These are phyloP conservation scores for Plebejus melissa DNA, from an alignment of 2,888 invertebrate species.

Conservation along the genomic window DNA sequence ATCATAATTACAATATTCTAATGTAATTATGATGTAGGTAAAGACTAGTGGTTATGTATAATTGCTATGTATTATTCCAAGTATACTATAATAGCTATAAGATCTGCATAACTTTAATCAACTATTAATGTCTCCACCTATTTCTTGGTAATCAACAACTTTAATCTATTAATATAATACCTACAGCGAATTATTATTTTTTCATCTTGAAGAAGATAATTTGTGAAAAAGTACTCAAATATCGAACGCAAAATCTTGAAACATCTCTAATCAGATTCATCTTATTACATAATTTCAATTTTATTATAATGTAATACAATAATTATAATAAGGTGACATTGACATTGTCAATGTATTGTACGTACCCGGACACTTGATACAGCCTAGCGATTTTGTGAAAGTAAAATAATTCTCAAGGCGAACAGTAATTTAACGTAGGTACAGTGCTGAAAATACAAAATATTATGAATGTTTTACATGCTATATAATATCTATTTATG, in stretches of 20 bases:
- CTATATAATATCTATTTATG: background rate
- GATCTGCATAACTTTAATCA: background rate
- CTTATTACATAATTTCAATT: background rate
- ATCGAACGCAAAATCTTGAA: background rate
- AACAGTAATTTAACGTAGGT: background rate
- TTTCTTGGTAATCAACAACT: conserved; percentile 2
- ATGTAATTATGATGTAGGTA: background rate
- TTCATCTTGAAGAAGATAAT: no score
- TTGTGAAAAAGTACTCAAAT: background rate
- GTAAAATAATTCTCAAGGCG: conserved; percentile 6
- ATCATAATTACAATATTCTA: background rate
- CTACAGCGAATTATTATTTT: background rate
- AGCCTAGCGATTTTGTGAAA: conserved; percentile 2
- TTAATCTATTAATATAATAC: background rate
- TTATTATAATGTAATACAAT: background rate
- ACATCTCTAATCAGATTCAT: background rate
- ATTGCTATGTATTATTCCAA: conserved; percentile 6
- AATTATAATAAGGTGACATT: conserved; percentile 5
- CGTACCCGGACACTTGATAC: background rate
- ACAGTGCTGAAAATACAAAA: background rate
- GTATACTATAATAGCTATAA: background rate
- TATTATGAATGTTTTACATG: no score
- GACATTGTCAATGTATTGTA: conserved; percentile 4
- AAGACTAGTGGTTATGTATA: background rate
- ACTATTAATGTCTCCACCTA: background rate